Conservation (phyloP, 2,888 invertebrate genomes). For the Scaptomyza flava region DNA sequence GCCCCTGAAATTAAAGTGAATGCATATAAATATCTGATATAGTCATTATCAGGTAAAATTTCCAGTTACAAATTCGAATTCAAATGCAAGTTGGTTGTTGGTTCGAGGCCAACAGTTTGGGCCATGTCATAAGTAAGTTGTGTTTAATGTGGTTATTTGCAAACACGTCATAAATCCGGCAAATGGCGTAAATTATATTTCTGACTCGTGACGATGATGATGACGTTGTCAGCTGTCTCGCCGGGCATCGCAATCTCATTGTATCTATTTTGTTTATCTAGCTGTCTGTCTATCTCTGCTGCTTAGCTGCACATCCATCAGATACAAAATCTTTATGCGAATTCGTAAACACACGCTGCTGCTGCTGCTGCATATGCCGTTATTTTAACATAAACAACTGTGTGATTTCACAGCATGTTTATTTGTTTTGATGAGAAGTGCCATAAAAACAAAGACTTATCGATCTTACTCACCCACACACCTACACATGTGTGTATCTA, state of each 20-base stretch:
- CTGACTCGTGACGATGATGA: constrained; percentile 31
- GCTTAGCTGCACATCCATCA: constrained; percentile 34
- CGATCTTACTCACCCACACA: constrained; percentile 13
- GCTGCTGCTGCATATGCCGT: constrained; percentile 27
- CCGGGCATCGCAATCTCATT: constrained; percentile 27
- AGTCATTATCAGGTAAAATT: neutral
- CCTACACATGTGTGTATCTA: neutral
- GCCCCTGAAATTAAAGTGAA: constrained; percentile 17
- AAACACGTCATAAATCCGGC: constrained; percentile 52
- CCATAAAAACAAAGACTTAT: constrained; percentile 50
- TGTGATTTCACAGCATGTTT: constrained; percentile 39
- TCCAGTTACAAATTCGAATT: constrained; percentile 12
- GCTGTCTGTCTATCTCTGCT: constrained; percentile 16
- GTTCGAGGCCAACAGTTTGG: constrained; percentile 5
- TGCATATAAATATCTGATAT: neutral
- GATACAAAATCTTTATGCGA: constrained; percentile 39
- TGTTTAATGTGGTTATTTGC: constrained; percentile 6
- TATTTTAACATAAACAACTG: constrained; percentile 51
- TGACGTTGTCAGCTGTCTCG: constrained; percentile 62
- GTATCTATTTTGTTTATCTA: constrained; percentile 42
- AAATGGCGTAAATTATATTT: constrained; percentile 45
- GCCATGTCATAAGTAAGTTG: constrained; percentile 7
- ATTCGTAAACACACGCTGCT: constrained; percentile 17
- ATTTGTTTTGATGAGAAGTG: constrained; percentile 45
- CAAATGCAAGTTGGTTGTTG: constrained; percentile 4